Evolutionary conservation across 2,888 invertebrate species (phyloP), one percentile per base, ranked within the genome.

Genomic region (Lithophane ornitopus): DNA sequence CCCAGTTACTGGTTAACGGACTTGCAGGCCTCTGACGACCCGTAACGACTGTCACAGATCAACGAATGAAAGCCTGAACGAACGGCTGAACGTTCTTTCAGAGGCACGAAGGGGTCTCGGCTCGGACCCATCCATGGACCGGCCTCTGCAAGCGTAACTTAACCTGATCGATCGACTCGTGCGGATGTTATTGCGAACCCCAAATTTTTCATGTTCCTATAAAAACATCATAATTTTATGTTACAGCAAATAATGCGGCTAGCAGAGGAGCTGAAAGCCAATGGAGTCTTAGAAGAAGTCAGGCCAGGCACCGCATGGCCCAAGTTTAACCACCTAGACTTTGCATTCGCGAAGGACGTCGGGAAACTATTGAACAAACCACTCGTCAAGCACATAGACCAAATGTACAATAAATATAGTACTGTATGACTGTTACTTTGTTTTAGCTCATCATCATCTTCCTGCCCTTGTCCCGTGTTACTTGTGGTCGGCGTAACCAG

Each of bases 271-370:
- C 88, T 97, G 8, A 91, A 91, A 49, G 78, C 83, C n/a, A 92
- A 84, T 0, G 95, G 95, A 0, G 87, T 92, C 58, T 86, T 95
- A 54, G 94, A 95, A 79, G 90, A 90, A 0, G 80, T 94, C 0
- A 84, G 90, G 28, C 92, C 94, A 0, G 93, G 91, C 0, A 94
- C 94, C 67, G 76, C 89, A 3, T 96, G 95, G 95, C 94, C 94
- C 0, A 96, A 95, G 81, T 96, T 96, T 88, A 96, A 96, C 89
- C 96, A 97, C 75, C 63, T 96, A 8, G 96, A 97, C 90, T 96
- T 96, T 69, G 89, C 91, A 0, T 94, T 94, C 70, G 96, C 96
- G 1, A 95, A 94, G 76, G 94, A 97, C 70, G 90, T 97, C 0
- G 94, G 94, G 2, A 91, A 85, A 39, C 83, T 96, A 6, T 70